Evolutionary conservation across 2,888 invertebrate species (phyloP).

Genomic region (Synanthedon andrenaeformis): DNA sequence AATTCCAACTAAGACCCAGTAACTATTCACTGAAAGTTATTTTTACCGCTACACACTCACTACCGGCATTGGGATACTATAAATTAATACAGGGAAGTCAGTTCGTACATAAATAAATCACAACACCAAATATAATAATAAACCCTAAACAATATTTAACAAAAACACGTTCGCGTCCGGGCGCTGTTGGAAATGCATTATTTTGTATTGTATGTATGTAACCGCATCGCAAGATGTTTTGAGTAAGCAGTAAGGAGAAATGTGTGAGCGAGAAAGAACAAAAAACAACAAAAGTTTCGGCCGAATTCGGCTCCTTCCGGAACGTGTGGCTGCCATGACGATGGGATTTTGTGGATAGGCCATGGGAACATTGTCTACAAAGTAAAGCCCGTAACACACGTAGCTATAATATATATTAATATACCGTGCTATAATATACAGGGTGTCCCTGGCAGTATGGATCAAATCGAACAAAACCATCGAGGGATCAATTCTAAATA

Average conservation of each 20-base stretch:
- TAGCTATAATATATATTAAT: no score
- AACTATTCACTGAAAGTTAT: not conserved
- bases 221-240: constrained; percentile 30
- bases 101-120: constrained; percentile 38
- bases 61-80: constrained; percentile 3
- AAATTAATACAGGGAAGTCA: constrained; percentile 19
- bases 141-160: constrained; percentile 20
- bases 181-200: constrained; percentile 4
- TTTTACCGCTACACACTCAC: not conserved
- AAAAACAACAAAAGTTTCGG: constrained; percentile 55
- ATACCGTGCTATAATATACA: no score
- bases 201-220: not conserved
- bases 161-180: constrained; percentile 20
- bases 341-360: constrained; percentile 23
- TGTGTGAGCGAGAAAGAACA: constrained; percentile 43
- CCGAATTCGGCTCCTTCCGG: constrained; percentile 43
- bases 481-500: no score
- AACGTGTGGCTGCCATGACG: constrained; percentile 26
- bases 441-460: no score
- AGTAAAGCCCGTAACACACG: no score
- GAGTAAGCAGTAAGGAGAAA: constrained; percentile 21
- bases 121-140: constrained; percentile 33
- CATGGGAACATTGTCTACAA: not conserved
- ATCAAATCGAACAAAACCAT: no score
- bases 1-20: constrained; percentile 3